Evolutionary conservation across 2,888 invertebrate species (phyloP).

Genomic region (Eilema griseolum): DNA sequence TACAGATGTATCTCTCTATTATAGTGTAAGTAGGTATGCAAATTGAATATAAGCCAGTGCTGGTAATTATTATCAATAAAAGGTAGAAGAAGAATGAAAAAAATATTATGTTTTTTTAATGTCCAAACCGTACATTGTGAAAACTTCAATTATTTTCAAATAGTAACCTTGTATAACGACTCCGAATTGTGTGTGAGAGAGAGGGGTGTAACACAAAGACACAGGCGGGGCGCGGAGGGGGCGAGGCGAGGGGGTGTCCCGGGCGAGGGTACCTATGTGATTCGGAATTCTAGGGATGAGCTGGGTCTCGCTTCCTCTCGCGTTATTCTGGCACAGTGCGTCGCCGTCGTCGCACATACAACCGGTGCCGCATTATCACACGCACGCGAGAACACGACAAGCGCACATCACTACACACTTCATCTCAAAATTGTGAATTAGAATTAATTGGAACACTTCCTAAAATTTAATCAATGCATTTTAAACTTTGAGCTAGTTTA

Average conservation of each 20-base stretch:
- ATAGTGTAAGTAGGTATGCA: too few relatives aligned
- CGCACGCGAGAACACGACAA: conserved; percentile 49
- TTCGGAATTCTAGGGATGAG: conserved; percentile 88
- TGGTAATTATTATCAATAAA: not conserved
- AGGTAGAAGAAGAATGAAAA: not conserved
- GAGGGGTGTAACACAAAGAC: conserved; percentile 81
- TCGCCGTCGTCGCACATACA: conserved; percentile 78
- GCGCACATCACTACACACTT: conserved; percentile 52
- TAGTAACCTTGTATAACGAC: conserved; percentile 74
- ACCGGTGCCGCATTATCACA: conserved; percentile 62
- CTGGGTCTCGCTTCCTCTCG: conserved; percentile 84
- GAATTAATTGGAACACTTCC: conserved; percentile 32
- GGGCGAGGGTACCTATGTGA: conserved; percentile 84
- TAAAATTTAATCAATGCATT: conserved; percentile 26
- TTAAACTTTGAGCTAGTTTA: conserved; percentile 10
- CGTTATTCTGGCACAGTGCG: conserved; percentile 83
- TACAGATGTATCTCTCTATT: not conserved
- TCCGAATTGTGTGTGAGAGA: conserved; percentile 78
- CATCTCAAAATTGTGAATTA: conserved; percentile 51
- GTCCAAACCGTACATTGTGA: conserved; percentile 57
- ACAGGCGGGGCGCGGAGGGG: conserved; percentile 74
- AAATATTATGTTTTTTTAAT: conserved; percentile 35
- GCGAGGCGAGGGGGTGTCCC: conserved; percentile 71
- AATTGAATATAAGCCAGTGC: not conserved
- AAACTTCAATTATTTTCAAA: conserved; percentile 68